Evolutionary conservation across 2,113 vertebrate species (phyloP), one percentile per base, ranked within the genome.

Genomic region (Odobenus rosmarus): DNA sequence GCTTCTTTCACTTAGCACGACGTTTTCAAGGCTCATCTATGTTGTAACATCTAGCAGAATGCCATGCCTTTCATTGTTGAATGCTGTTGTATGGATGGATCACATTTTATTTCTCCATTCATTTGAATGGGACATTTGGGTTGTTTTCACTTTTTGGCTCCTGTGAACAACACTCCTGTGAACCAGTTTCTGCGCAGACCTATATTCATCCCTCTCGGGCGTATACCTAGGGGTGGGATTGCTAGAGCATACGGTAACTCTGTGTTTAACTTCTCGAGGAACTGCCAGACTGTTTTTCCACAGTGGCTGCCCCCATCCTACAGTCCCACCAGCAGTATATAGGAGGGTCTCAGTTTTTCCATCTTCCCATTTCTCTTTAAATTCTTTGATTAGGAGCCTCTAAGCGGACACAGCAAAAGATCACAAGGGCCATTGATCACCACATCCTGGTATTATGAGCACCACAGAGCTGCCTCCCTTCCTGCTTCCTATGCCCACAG

Each of bases 31-130:
- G 53, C 26, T 77, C 39, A 11, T 2, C 31, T 46, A 42, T 1
- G n/a, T 28, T 55, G 46, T 21, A 42, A 26, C 3, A 1, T 2
- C 2, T 24, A 31, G 57, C 19, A 3, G 26, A 76, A 3, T 10
- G 12, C n/a, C 24, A 49, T 3, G 19, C 69, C 80, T 49, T 87
- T 19, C 4, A 16, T 1, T 8, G n/a, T 57, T 55, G 11, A 67
- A 53, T 26, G 80, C 49, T 18, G 7, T 0, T 5, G 28, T 28
- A 13, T 0, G 5, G n/a, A 6, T 1, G 14, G 24, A 2, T 14
- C 10, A 51, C 19, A 26, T 49, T 72, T 76, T 18, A 15, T 39
- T 42, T 23, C 46, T 31, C 64, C 59, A 21, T 19, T 69, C 59
- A 59, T 21, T 1, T 10, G 87, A 77, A 77, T 1, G n/a, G n/a